Conservation (phyloP, 2,797 vertebrate genomes). For the Typhlichthys eigenmanni region DNA sequence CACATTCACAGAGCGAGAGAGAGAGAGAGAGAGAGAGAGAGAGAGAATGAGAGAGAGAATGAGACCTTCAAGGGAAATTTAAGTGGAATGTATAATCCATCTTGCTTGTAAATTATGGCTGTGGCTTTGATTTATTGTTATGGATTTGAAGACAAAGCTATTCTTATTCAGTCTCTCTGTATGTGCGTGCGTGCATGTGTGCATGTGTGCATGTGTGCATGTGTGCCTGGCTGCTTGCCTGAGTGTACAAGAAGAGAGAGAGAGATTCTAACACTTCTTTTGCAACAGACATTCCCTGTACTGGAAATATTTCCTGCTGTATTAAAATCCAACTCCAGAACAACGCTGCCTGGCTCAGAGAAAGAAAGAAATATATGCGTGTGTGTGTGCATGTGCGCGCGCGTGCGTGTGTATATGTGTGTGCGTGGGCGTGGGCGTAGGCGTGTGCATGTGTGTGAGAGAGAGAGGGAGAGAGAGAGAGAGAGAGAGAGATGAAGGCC, state of each 20-base stretch:
- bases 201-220: neutral
- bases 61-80: conserved; percentile 1
- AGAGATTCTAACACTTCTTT: conserved; percentile 30
- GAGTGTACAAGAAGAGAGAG: conserved; percentile 29
- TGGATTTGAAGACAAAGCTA: conserved; percentile 21
- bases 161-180: conserved; percentile 14
- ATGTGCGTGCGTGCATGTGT: conserved; percentile 1
- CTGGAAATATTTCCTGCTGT: conserved; percentile 66
- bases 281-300: conserved; percentile 65
- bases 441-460: conserved; percentile 26
- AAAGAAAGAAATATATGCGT: conserved; percentile 15
- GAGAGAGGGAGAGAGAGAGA: conserved; percentile 20
- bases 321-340: conserved; percentile 57
- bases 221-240: neutral
- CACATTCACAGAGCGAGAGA: too few species aligned
- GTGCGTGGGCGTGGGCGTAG: conserved; percentile 7
- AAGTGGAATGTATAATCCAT: conserved; percentile 18
- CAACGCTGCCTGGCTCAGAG: conserved; percentile 39
- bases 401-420: neutral
- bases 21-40: conserved; percentile 1
- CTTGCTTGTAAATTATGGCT: conserved; percentile 9
- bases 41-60: conserved; percentile 2
- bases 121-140: conserved; percentile 21
- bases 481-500: conserved; percentile 25
- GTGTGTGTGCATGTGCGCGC: conserved; percentile 3